Evolutionary conservation across 2,797 vertebrate species (phyloP), one percentile per base, ranked within the genome.

Genomic region (Leucoraja ocellata): DNA sequence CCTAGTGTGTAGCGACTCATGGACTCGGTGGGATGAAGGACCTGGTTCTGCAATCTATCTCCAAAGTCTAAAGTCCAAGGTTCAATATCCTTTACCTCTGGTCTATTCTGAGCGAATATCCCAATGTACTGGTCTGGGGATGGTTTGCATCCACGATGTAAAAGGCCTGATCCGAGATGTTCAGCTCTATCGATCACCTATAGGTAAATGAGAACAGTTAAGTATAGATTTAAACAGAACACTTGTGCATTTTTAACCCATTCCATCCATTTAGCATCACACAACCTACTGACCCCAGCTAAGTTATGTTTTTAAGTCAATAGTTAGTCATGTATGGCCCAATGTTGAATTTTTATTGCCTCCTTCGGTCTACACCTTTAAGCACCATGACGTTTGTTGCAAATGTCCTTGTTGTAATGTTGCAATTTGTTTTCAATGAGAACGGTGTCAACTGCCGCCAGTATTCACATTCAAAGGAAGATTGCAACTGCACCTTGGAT

Each of bases 91-190:
- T 92, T 96, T 96, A 99, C 99, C 97, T 99, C 99, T 91, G 98
- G 98, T 93, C 99, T 97, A 58, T 99, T 99, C 95, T 99, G 98
- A 94, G 99, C 97, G 96, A 99, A 99, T 95, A 99, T 98, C 73
- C 98, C 99, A 93, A 99, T 95, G 74, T 96, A 98, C 0, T 98
- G 97, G 1, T 97, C 94, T 0, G 96, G 2, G 71, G 97, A 96
- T 0, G 97, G 94, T 91, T 96, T 97, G 93, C 97, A 94, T 90
- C 98, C 98, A 94, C 94, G 96, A 16, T 98, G 96, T 90, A 99
- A 94, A 4, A 99, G 96, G 4, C 96, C 98, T 61, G 99, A 99
- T 1, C 99, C 99, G 94, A 99, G 94, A n/a, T 97, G 95, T 93
- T 98, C 97, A 2, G 98, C 98, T 95, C 98, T 96, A 91, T 98